Evolutionary conservation across 2,113 vertebrate species (phyloP).

Genomic region (Platichthys flesus): DNA sequence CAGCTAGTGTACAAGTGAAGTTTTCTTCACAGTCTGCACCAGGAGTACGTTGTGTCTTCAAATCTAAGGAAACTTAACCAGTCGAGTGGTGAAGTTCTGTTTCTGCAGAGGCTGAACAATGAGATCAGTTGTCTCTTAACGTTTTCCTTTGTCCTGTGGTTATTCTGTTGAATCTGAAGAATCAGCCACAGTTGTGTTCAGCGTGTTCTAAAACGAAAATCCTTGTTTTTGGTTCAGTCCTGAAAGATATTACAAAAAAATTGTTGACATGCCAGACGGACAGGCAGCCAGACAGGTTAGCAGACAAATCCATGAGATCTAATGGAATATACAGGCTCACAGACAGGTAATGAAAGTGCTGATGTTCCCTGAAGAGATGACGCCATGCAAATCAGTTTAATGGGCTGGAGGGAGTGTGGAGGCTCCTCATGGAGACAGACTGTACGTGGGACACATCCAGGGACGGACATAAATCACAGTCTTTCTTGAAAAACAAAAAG

Average conservation of each 20-base stretch:
- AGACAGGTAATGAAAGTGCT: neutral
- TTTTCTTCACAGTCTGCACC: neutral
- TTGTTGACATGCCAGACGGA: neutral
- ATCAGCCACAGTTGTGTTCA: no score
- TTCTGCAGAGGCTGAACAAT: neutral
- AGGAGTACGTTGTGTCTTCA: neutral
- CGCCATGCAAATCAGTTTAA: conserved; percentile 2
- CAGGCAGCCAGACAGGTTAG: conserved; percentile 11
- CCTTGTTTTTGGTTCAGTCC: neutral
- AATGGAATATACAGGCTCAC: neutral
- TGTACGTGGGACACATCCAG: neutral
- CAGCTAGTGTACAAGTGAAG: neutral
- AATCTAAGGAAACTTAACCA: neutral
- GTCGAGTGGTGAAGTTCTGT: neutral
- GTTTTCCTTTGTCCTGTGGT: neutral
- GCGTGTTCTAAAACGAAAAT: neutral
- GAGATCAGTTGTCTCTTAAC: neutral
- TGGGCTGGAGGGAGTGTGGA: neutral
- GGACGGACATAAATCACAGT: neutral
- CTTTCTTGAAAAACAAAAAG: neutral
- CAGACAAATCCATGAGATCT: neutral
- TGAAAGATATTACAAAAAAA: neutral
- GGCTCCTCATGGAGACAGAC: no score
- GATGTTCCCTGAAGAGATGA: neutral
- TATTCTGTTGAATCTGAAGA: neutral